Conservation (phyloP, 2,797 vertebrate species). For the Pelobates cultripes region DNA sequence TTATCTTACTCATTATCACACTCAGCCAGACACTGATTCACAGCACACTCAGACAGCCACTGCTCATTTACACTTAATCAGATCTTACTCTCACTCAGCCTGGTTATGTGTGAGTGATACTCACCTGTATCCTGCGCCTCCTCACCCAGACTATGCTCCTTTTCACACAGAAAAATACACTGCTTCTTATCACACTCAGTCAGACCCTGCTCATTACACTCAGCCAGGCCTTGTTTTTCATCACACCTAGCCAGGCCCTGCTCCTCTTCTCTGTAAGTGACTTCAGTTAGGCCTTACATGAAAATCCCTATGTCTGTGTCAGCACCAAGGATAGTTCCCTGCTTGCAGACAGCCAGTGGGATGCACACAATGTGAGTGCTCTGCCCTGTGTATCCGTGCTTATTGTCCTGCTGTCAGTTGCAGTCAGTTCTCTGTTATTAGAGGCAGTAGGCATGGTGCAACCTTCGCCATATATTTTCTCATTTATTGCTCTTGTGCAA, state of each 20-base stretch:
- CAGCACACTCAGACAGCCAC: background rate
- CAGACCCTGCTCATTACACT: background rate
- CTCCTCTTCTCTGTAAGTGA: background rate
- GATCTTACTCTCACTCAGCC: too few species aligned
- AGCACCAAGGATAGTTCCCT: conserved; percentile 9
- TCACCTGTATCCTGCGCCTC: background rate
- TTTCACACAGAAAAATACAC: too few species aligned
- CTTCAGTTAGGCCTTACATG: background rate
- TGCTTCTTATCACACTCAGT: background rate
- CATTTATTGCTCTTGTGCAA: background rate
- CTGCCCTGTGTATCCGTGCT: background rate
- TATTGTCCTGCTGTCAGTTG: background rate
- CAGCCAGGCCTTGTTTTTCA: background rate
- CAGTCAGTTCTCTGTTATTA: too few species aligned
- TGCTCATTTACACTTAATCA: too few species aligned
- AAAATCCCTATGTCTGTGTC: background rate
- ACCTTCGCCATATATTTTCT: background rate
- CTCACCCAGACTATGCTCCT: background rate
- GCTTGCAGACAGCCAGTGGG: background rate
- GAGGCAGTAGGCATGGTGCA: too few species aligned
- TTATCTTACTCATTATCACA: background rate
- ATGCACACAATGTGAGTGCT: background rate
- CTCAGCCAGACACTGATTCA: background rate
- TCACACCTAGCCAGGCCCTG: background rate
- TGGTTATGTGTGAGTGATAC: too few species aligned